These are phyloP conservation scores for Apistogramma diplotaenia DNA, from an alignment of 2,113 vertebrate species.

Conservation along the genomic window DNA sequence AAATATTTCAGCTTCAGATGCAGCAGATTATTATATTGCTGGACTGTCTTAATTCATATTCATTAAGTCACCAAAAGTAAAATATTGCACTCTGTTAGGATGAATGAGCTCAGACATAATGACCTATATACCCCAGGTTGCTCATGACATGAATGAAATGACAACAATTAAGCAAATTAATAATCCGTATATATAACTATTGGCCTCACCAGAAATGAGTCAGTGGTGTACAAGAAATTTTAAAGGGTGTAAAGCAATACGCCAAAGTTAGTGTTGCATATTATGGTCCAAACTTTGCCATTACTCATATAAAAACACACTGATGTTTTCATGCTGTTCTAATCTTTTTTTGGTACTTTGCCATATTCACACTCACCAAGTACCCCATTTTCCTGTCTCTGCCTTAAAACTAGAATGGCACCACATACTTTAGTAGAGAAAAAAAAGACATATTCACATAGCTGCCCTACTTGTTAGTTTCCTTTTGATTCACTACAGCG, in stretches of 20 bases:
- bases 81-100: neutral
- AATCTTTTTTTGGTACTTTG: neutral
- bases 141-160: neutral
- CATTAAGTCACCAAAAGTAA: conserved; percentile 6
- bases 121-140: neutral
- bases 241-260: neutral
- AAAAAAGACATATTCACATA: conserved; percentile 17
- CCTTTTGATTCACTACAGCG: conserved; percentile 33
- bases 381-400: neutral
- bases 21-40: neutral
- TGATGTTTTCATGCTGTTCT: neutral
- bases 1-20: neutral
- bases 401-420: neutral
- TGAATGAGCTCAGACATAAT: neutral
- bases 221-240: neutral
- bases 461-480: conserved; percentile 26
- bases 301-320: neutral
- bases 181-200: neutral
- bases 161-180: conserved; percentile 1
- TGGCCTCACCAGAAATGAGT: neutral
- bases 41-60: neutral
- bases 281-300: neutral
- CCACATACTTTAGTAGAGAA: neutral
- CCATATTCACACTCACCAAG: neutral
- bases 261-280: neutral